Evolutionary conservation across 2,888 invertebrate genomes (phyloP), one percentile per base, ranked within the genome.

Genomic region (Lamellibrachia satsuma): DNA sequence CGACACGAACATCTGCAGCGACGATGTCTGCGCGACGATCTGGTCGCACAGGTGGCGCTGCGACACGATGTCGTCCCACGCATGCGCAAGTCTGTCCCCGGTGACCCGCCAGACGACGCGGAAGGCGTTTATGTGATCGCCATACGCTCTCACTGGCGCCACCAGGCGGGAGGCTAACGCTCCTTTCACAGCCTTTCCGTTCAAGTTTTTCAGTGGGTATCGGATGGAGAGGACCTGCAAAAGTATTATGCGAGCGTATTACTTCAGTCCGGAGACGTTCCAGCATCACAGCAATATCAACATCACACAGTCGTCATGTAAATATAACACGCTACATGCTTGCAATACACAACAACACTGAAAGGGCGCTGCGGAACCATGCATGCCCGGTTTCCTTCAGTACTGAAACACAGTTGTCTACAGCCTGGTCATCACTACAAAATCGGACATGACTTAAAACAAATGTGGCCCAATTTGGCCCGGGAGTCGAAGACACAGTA

Each of bases 1-100:
- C 75, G 75, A 75, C 75, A 75, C 75, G 75, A 75, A 75, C 75
- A 75, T 75, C 75, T 75, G 75, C 75, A 75, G 75, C 75, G 75
- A 3, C 22, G 75, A n/a, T 2, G 75, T 75, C 75, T 75, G 75
- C 75, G 75, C 75, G 75, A 75, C 75, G 15, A 75, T 22, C 4
- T 22, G 75, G 75, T 75, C 75, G 75, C 75, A 75, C 75, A 75
- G 15, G 75, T 75, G 75, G 75, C 75, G 75, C 75, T 75, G 75
- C 75, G 75, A 75, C 22, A 75, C 22, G 11, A 75, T 75, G 75
- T 75, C 22, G 75, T 75, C 75, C 75, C 75, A 75, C 75, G 75
- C 75, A 75, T 75, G 75, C 75, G 75, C 75, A 4, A 75, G 75
- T 75, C 75, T 75, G 22, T 75, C 75, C 15, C 75, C 75, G 75